Evolutionary conservation across 35 echinoderm and acorn worm species (phyloP).

Genomic region (Eucidaris tribuloides): DNA sequence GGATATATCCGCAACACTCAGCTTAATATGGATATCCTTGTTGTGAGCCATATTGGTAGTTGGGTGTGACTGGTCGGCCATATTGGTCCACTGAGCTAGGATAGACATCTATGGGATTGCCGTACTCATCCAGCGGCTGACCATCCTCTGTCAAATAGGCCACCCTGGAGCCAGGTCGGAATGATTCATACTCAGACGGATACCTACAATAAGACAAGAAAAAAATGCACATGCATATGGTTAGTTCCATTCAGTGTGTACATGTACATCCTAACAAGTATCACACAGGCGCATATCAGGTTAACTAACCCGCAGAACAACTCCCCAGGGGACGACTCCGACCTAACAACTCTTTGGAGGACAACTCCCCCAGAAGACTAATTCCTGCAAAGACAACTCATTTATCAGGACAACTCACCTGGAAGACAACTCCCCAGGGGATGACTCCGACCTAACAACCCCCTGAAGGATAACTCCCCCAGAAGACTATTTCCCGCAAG

Average conservation of each 20-base stretch:
- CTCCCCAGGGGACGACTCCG: not conserved
- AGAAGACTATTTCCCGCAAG: no score
- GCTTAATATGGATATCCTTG: constrained; percentile 15
- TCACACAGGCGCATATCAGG: not conserved
- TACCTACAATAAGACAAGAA: constrained; percentile 58
- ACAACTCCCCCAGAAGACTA: not conserved
- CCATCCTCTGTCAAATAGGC: constrained; percentile 38
- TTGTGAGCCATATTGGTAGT: constrained; percentile 27
- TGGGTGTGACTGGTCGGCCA: constrained; percentile 29
- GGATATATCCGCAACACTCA: no score
- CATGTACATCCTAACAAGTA: not conserved
- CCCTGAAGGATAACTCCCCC: no score
- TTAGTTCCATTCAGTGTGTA: not conserved
- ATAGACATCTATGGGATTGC: constrained; percentile 54
- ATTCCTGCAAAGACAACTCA: not conserved
- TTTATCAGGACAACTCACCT: no score
- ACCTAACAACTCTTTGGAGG: not conserved
- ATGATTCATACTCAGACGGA: constrained; percentile 28
- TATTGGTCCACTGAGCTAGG: constrained; percentile 52
- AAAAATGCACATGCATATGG: not conserved
- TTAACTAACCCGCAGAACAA: not conserved
- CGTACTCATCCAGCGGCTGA: constrained; percentile 71
- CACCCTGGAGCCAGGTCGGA: constrained; percentile 30
- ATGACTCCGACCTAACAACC: no score
- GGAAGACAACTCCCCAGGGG: no score